Percentiles rank a stretch among this genome's conserved stretches.
Evolutionary conservation across 2,113 vertebrate genomes (phyloP).

Genomic region (Carettochelys insculpta): DNA sequence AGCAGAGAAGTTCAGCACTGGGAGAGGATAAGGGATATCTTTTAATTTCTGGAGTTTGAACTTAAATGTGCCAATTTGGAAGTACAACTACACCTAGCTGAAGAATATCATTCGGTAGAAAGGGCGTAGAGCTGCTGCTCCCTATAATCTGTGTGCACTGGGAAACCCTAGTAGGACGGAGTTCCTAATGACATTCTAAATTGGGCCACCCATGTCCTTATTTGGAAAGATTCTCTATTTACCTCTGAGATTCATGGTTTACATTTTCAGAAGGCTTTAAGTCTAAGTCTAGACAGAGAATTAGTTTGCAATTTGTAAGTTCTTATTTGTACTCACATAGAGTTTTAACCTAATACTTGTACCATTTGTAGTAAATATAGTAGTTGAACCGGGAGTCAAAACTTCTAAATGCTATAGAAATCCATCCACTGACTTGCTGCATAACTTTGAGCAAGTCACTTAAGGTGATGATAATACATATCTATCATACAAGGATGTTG

Average conservation of each 20-base stretch:
- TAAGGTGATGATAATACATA: neutral
- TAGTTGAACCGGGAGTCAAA: neutral
- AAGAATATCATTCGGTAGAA: neutral
- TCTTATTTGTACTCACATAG: neutral
- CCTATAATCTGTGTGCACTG: neutral
- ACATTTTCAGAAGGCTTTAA: neutral
- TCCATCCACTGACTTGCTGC: neutral
- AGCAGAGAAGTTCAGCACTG: neutral
- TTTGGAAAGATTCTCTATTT: neutral
- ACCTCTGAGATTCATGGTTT: neutral
- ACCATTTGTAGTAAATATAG: neutral
- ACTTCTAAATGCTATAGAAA: fast-evolving
- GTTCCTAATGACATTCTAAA: neutral
- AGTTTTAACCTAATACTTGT: neutral
- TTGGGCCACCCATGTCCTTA: neutral
- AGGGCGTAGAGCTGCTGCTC: neutral
- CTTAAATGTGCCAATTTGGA: neutral
- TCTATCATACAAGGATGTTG: neutral
- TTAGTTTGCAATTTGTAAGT: neutral
- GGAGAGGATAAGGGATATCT: neutral
- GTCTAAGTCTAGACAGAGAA: neutral
- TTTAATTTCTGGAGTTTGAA: neutral
- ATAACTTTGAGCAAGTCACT: neutral
- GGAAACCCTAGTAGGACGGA: neutral
- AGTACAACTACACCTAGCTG: neutral